A percentile compares a stretch with the other conserved stretches of the same genome.
phyloP scores from a whole-genome alignment of 2,888 invertebrate species.

The Catocala nupta region DNA sequence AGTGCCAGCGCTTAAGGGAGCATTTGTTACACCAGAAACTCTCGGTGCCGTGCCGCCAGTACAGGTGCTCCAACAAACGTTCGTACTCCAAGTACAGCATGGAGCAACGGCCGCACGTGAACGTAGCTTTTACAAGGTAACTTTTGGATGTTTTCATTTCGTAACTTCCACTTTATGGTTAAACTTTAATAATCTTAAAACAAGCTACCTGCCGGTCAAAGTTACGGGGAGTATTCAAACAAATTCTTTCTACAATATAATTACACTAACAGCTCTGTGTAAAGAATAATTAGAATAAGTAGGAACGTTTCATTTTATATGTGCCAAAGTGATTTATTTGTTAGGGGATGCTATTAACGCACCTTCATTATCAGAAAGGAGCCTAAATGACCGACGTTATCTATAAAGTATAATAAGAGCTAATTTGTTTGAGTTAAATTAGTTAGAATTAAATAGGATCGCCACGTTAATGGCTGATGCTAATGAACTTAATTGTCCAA shows the following conservation, averaged over 20 bases:
- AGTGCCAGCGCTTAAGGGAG: conserved; percentile 65
- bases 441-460: conserved; percentile 19
- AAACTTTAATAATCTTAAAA: conserved; percentile 50
- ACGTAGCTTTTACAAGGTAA: conserved; percentile 44
- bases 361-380: conserved; percentile 35
- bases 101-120: conserved; percentile 66
- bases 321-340: conserved; percentile 17
- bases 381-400: conserved; percentile 30
- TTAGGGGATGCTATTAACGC: conserved; percentile 26
- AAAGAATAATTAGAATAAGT: conserved; percentile 10
- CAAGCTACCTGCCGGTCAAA: conserved; percentile 17
- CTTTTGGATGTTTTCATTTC: conserved; percentile 56
- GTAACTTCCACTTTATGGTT: conserved; percentile 39
- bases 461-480: conserved; percentile 13
- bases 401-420: conserved; percentile 27
- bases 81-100: conserved; percentile 68
- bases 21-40: conserved; percentile 66
- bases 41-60: conserved; percentile 77
- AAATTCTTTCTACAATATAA: conserved; percentile 33
- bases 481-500: conserved; percentile 23
- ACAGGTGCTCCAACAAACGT: conserved; percentile 70
- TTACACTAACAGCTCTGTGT: conserved; percentile 12
- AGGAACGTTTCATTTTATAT: conserved; percentile 27
- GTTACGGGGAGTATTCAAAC: conserved; percentile 25
- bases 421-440: conserved; percentile 35